Evolutionary conservation across 92 coral and sea anemone genomes (phyloP).

Genomic region (Muricea muricata): DNA sequence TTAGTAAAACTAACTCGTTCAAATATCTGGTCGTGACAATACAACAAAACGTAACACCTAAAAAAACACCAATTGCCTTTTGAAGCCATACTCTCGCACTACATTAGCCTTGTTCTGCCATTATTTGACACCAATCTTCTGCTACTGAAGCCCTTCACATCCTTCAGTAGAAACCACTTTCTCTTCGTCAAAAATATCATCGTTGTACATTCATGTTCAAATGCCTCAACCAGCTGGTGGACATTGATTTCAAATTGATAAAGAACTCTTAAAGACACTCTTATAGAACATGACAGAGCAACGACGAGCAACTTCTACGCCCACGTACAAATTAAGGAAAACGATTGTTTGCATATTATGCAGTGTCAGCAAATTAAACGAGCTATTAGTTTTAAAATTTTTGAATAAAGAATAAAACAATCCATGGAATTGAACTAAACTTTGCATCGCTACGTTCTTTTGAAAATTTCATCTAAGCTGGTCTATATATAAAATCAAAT

Average conservation of each 20-base stretch:
- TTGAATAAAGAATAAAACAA: no score
- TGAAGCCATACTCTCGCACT: constrained; percentile 39
- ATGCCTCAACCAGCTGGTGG: constrained; percentile 3
- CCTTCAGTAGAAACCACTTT: constrained; percentile 30
- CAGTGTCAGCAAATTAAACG: neutral
- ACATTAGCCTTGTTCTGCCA: constrained; percentile 30
- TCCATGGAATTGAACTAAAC: neutral
- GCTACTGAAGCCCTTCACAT: constrained; percentile 35
- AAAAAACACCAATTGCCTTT: constrained; percentile 6
- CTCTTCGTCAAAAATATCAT: constrained; percentile 8
- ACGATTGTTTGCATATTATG: neutral
- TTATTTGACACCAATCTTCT: neutral
- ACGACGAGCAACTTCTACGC: neutral
- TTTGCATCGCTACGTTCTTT: no score
- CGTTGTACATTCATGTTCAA: constrained; percentile 2
- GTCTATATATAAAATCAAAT: no score
- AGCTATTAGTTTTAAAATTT: neutral
- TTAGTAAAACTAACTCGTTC: no score
- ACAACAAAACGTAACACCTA: no score
- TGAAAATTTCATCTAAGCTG: no score
- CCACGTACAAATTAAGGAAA: constrained; percentile 43
- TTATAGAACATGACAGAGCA: neutral
- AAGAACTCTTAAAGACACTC: neutral
- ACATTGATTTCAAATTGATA: neutral
- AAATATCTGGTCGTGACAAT: no score